A percentile compares a stretch with the other conserved stretches of the same genome.
Evolutionary conservation across 1,140 invertebrate species (phyloP).

Genomic region (Drosophila asahinai): DNA sequence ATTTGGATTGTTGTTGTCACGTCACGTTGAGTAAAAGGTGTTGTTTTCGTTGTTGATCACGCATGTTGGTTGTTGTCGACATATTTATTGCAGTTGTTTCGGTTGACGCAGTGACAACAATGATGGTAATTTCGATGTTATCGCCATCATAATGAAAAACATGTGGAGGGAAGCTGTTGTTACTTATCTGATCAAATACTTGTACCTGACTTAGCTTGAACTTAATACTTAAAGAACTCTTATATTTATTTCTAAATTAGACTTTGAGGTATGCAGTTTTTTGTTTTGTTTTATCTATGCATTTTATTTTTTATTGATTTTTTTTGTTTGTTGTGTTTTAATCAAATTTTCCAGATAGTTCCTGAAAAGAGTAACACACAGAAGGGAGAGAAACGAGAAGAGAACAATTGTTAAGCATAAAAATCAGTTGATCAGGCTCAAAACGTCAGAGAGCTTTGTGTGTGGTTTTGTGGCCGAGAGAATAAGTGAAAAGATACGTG

Average conservation of each 20-base stretch:
- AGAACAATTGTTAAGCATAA: constrained; percentile 45
- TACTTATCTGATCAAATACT: constrained; percentile 66
- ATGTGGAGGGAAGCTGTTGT: constrained; percentile 83
- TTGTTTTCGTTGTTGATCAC: constrained; percentile 44
- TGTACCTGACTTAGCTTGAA: constrained; percentile 73
- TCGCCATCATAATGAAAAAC: constrained; percentile 31
- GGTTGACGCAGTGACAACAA: constrained; percentile 6
- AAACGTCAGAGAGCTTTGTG: constrained; percentile 57
- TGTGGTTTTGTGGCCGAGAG: constrained; percentile 48
- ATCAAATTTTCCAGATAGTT: constrained; percentile 15
- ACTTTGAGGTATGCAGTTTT: constrained; percentile 70
- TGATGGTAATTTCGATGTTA: constrained; percentile 1
- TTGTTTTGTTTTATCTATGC: constrained; percentile 15
- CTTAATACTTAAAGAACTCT: constrained; percentile 78
- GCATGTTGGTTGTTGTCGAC: constrained; percentile 45
- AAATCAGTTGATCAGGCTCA: constrained; percentile 46
- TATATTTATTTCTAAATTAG: constrained; percentile 51
- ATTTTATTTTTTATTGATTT: constrained; percentile 48
- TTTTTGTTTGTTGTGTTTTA: constrained; percentile 21
- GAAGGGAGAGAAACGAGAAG: constrained; percentile 15
- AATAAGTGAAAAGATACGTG: constrained; percentile 22
- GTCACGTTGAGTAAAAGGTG: constrained; percentile 22
- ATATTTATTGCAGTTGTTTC: constrained; percentile 34
- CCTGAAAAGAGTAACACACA: constrained; percentile 40
- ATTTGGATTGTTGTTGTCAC: constrained; percentile 47